These are phyloP conservation scores for Bombus superbus DNA, from an alignment of 1,140 invertebrate genomes.

Conservation along the genomic window DNA sequence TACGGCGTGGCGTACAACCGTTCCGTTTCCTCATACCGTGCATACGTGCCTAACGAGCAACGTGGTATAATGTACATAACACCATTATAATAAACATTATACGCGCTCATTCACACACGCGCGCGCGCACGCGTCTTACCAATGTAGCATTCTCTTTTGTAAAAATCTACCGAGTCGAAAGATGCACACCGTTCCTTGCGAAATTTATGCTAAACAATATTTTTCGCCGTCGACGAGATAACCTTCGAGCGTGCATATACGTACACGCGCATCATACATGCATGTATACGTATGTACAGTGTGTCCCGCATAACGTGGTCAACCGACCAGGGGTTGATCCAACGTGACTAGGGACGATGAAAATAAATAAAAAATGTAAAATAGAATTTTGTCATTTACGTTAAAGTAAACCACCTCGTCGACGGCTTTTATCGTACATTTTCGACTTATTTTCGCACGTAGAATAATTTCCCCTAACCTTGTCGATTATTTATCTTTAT, in stretches of 20 bases:
- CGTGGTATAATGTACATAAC: conserved; percentile 53
- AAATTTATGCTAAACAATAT: conserved; percentile 29
- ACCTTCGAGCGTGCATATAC: background rate
- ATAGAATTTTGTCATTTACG: no score
- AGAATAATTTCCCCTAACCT: no score
- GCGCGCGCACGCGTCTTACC: background rate
- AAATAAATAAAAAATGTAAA: no score
- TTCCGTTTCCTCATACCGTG: conserved; percentile 56
- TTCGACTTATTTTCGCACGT: no score
- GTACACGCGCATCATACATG: background rate
- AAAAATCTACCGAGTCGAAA: conserved; percentile 1
- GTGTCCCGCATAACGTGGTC: no score
- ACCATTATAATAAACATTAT: conserved; percentile 63
- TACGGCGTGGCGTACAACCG: background rate
- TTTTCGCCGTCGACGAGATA: background rate
- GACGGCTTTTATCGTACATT: no score
- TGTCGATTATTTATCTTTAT: no score
- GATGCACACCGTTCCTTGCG: conserved; percentile 9
- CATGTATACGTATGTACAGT: background rate
- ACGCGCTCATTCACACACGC: conserved; percentile 50
- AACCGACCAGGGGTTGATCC: rapidly evolving
- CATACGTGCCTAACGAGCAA: conserved; percentile 57
- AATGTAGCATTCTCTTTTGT: background rate
- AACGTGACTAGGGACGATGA: no score
- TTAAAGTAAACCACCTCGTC: no score